A percentile compares a stretch with the other conserved stretches of the same genome.
Evolutionary conservation across 2,113 vertebrate species (phyloP).

Genomic region (Galemys pyrenaicus): DNA sequence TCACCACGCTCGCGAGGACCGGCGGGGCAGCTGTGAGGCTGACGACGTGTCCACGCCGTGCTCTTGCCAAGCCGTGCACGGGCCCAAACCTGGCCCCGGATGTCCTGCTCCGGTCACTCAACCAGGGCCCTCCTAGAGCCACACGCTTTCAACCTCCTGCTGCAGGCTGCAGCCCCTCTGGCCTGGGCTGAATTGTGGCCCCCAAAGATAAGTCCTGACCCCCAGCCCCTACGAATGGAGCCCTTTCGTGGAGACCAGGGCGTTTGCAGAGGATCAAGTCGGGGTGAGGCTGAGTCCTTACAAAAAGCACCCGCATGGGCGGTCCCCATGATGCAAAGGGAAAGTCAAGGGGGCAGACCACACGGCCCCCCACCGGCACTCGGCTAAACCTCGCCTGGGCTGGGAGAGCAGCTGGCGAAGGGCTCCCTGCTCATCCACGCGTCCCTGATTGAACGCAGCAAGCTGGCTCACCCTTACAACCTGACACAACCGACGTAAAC

Average conservation of each 20-base stretch:
- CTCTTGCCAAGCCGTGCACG: no score
- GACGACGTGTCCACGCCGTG: accelerated
- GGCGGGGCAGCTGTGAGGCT: no score
- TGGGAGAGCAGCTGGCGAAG: no score
- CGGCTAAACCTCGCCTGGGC: no score
- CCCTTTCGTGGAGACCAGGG: no score
- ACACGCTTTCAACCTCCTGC: no score
- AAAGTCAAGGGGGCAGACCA: not conserved
- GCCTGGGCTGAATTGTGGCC: not conserved
- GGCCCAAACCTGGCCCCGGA: not conserved
- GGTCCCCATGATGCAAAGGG: accelerated
- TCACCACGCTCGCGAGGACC: no score
- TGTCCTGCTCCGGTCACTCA: not conserved
- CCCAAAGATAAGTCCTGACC: not conserved
- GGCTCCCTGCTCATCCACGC: no score
- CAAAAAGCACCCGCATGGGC: not conserved
- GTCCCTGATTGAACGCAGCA: not conserved
- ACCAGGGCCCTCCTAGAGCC: not conserved
- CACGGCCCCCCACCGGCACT: not conserved
- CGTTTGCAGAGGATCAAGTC: not conserved
- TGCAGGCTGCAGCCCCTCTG: not conserved
- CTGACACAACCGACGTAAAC: not conserved
- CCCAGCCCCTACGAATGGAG: not conserved
- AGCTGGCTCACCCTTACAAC: not conserved
- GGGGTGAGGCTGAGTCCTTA: not conserved